Base-by-base conservation (phyloP, 2,888 invertebrate species). In the Melieria picta region DNA sequence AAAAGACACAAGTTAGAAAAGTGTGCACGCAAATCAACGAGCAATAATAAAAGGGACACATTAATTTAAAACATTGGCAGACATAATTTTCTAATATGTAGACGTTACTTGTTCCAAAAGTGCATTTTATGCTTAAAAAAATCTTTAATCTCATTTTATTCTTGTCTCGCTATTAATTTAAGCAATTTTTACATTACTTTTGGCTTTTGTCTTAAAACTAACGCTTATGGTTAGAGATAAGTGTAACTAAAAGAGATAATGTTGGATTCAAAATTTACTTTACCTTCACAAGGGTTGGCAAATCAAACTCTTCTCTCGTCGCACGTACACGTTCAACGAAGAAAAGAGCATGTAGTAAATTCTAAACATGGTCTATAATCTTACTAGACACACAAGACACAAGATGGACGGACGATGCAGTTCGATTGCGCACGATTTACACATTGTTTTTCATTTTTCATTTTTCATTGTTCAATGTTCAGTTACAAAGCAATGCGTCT, bases 271-370 rank as follows among this genome's bases (percentile, higher is more conserved):
- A 71, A 65, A 65, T 72, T 72, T 75, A 75, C 73, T 72, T 75
- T 75, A 75, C 75, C 75, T 75, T 75, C 55, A 52, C 11, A 61
- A 57, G 50, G 52, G 50, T 62, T 57, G 60, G 46, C 16, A 46
- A 61, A 55, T 56, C 57, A 70, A 73, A 65, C 75, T 74, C 75
- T 75, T 72, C 75, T 72, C 75, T 65, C 69, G 72, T 65, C 65
- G 67, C 67, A 61, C 43, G 57, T 48, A 16, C n/a, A 10, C 63
- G 65, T 69, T 65, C 64, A 72, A 72, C 72, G 72, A 69, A 71
- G 68, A 74, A 72, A 75, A 74, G 75, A 75, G 75, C 72, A 66
- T 74, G 73, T 72, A 71, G 71, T 56, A 72, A 73, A 71, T 69
- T 71, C 62, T 72, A 68, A 70, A 72, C 72, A 66, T 69, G 13